Base-by-base conservation (phyloP, 2,888 invertebrate species). In the Eudemis profundana region DNA sequence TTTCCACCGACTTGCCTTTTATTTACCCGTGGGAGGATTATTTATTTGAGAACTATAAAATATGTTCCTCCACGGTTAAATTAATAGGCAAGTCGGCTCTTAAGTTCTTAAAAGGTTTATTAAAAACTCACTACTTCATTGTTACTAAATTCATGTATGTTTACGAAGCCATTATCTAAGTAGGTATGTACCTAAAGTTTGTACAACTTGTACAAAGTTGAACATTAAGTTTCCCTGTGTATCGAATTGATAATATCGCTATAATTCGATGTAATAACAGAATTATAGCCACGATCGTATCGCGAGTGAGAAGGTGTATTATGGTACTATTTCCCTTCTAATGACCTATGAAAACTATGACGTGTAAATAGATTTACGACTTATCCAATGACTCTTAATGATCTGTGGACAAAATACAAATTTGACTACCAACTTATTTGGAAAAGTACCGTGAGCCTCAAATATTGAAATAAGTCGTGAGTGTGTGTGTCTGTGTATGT, bases 211-310 rank as follows among this genome's bases (percentile, higher is more conserved):
- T 36, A 29, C 40, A 36, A 27, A 42, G 14, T 23, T 21, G 47
- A 33, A 62, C 47, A 62, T 47, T 19, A 49, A 40, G 49, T 63
- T 21, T 21, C 38, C 15, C 17, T 7, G 61, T 47, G 56, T 49
- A 63, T n/a, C 56, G 42, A 63, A 63, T 63, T 63, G 63, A 49
- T 63, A 63, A 63, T 63, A 63, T 50, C 56, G 7, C 21, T 14
- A 27, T 56, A 56, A 49, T 63, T 50, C 40, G 17, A 33, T 40
- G 51, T 46, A 62, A 63, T 63, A 56, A 56, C 40, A 40, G 46
- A 38, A 54, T 53, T 40, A 38, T 15, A 21, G 23, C 21, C 1
- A 1, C 38, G 14, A n/a, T 53, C 44, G 27, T 17, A 57, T 36
- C 46, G 21, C 44, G 10, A 10, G 29, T 19, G 47, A 38, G 17